Base-by-base conservation (phyloP, 2,113 vertebrate genomes). In the Heterotilapia buettikoferi region DNA sequence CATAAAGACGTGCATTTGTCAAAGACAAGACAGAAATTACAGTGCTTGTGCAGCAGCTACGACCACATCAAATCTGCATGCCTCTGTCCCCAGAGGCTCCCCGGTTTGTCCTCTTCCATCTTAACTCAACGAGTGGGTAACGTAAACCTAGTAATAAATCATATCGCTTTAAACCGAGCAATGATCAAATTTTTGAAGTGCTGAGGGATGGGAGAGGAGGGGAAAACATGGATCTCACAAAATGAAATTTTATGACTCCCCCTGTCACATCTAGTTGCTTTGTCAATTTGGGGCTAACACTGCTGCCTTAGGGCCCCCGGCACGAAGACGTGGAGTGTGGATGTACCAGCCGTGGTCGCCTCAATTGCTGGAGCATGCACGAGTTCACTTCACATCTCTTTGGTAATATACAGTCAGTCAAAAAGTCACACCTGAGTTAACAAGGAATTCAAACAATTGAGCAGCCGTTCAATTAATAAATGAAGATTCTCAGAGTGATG, bases 201-300 rank as follows among this genome's bases (percentile, higher is more conserved):
- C 94, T 91, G 94, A 92, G 86, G 78, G 93, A 94, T 93, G 89
- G 88, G 86, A 82, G 86, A 84, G 87, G 82, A 89, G 80, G 91
- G 86, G 59, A 79, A 90, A 92, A 92, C 88, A 94, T 89, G 63
- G 89, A 94, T 94, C 89, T 88, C 86, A 94, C 93, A 92, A 95
- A 96, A 96, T 95, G 94, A 79, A 89, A 95, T 96, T 95, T 93
- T 95, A 94, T 95, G 91, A 95, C 91, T 91, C 52, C 86, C 89
- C 86, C 93, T 96, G 95, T 95, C 95, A 96, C 94, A 94, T 96
- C 94, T 84, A 95, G 90, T 96, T 94, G 93, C 92, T 95, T 95
- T 95, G 93, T 95, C 94, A 96, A 95, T 95, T 96, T 95, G 90
- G 91, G 31, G 82, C 91, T 29, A 92, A 94, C 90, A 83, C 82